These are phyloP conservation scores for Danaus chrysippus DNA, from an alignment of 2,888 invertebrate genomes.

Conservation along the genomic window DNA sequence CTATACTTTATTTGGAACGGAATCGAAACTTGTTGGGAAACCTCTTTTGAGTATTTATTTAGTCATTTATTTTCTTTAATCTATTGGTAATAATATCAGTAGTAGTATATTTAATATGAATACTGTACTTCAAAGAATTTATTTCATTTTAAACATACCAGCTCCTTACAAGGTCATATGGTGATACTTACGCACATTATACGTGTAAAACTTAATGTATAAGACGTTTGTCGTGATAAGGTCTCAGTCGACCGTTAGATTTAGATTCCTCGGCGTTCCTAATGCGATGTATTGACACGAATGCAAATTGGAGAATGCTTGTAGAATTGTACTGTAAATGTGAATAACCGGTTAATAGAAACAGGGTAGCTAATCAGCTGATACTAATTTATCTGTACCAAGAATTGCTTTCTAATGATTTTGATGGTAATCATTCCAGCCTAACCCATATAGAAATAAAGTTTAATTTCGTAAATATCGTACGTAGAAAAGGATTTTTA, in stretches of 20 bases:
- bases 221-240: slow-evolving; percentile 19
- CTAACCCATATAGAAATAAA: too few species aligned
- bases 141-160: too few species aligned
- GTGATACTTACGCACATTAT: not conserved
- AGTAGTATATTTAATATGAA: too few species aligned
- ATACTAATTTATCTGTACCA: not conserved
- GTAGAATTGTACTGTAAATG: slow-evolving; percentile 35
- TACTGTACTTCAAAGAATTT: too few species aligned
- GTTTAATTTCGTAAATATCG: too few species aligned
- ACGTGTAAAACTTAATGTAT: not conserved
- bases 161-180: not conserved
- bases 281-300: slow-evolving; percentile 47
- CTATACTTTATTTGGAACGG: slow-evolving; percentile 23
- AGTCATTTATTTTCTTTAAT: too few species aligned
- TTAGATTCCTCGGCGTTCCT: slow-evolving; percentile 57
- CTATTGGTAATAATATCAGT: too few species aligned
- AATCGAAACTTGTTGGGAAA: slow-evolving; percentile 16
- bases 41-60: slow-evolving; percentile 4
- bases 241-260: slow-evolving; percentile 57
- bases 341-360: slow-evolving; percentile 19
- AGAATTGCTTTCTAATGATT: not conserved
- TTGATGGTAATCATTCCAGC: too few species aligned
- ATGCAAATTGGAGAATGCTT: slow-evolving; percentile 64
- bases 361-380: slow-evolving; percentile 3
- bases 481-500: not conserved